A percentile compares a stretch with the other conserved stretches of the same genome.
phyloP scores from a whole-genome alignment of 2,888 invertebrate genomes.

The Trachelus tabidus region DNA sequence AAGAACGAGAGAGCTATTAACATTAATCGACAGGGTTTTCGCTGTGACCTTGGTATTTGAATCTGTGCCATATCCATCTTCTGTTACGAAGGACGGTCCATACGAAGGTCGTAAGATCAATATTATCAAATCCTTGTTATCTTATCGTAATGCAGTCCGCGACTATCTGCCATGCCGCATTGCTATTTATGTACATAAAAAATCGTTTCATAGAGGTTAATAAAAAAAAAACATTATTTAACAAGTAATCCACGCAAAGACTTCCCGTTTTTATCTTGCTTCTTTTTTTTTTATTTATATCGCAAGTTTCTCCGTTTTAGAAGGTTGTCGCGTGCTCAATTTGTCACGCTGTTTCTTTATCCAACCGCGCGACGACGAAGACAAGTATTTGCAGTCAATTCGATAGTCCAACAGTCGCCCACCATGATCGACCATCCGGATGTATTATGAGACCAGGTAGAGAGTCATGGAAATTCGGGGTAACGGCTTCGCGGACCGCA shows the following conservation, averaged over 20 bases:
- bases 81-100: not conserved
- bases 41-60: not conserved
- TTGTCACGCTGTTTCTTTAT: not conserved
- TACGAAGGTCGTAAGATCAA: not conserved
- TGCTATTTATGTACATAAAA: constrained; percentile 53
- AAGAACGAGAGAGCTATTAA: not conserved
- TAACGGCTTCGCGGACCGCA: not conserved
- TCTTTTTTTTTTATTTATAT: not conserved
- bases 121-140: constrained; percentile 21
- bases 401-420: not conserved
- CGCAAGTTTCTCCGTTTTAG: not conserved
- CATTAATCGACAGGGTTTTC: not conserved
- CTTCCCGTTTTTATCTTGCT: not conserved
- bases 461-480: not conserved
- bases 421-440: not conserved
- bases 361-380: not conserved
- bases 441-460: not conserved
- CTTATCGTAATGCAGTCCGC: constrained; percentile 23
- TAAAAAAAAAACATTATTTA: constrained; percentile 49
- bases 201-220: constrained; percentile 57
- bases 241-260: constrained; percentile 28
- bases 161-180: constrained; percentile 33
- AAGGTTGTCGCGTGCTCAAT: not conserved
- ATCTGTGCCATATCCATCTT: not conserved
- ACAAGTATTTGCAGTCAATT: not conserved